These are phyloP conservation scores for Chlamydotis undulata DNA, from an alignment of 2,113 vertebrate species.

Conservation along the genomic window DNA sequence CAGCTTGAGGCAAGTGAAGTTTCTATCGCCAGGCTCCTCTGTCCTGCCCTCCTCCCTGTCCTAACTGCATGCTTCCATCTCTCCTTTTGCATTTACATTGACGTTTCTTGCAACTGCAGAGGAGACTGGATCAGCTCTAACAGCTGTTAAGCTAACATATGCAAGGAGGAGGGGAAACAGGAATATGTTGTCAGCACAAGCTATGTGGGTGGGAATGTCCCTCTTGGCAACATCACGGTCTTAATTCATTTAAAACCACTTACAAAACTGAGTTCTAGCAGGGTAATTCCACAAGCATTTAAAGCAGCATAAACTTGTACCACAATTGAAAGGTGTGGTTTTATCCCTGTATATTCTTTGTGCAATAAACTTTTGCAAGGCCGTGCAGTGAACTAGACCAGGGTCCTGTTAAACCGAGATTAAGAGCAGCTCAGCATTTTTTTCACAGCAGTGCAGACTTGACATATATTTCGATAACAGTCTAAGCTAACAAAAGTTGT, in stretches of 20 bases:
- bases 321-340: neutral
- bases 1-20: neutral
- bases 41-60: neutral
- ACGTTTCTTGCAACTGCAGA: neutral
- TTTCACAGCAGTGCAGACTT: neutral
- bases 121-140: neutral
- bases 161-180: neutral
- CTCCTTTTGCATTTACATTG: neutral
- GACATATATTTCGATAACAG: neutral
- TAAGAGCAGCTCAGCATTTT: neutral
- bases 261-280: neutral
- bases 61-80: neutral
- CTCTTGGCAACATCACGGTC: accelerated
- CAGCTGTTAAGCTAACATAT: neutral
- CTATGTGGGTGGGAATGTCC: neutral
- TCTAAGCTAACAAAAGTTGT: neutral
- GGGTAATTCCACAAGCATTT: neutral
- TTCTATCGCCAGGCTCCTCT: neutral
- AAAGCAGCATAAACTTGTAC: neutral
- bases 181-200: neutral
- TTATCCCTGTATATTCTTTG: neutral
- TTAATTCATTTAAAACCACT: neutral
- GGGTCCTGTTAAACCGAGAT: neutral
- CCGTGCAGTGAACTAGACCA: neutral
- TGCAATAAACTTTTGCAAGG: neutral